Evolutionary conservation across 2,888 invertebrate genomes (phyloP), one percentile per base, ranked within the genome.

Genomic region (Tenthredo notha): DNA sequence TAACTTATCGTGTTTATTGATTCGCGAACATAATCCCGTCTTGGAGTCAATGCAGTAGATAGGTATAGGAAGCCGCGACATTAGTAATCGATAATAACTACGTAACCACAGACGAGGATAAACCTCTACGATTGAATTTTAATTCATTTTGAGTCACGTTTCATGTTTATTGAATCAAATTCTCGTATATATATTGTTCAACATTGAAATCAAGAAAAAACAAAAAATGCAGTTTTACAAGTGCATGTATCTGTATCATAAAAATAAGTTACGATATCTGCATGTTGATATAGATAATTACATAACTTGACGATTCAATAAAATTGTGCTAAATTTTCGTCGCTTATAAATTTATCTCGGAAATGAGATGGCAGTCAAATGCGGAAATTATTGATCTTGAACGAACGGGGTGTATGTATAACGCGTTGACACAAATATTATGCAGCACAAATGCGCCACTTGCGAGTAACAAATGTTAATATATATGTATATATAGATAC

Each of bases 1-100:
- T 70, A 70, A 70, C 33, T 37, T 37, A 37, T 70, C 70, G n/a
- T 70, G 70, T 37, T 70, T 70, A 70, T 70, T 37, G 70, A 70
- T 70, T 70, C 37, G 67, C 33, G 21, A 37, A 70, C 37, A 70
- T n/a, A 70, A 70, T 70, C 70, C 29, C 18, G 21, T 15, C 61
- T 61, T 25, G 61, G 25, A 61, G 25, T 25, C 21, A 0, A 61
- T 61, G 4, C n/a, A 50, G 5, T 50, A 50, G 0, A 6, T 50
- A 61, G 25, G 9, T 25, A 25, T 61, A 61, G 18, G n/a, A 54
- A 61, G 12, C 25, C 61, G 12, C 25, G 61, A 29, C 61, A 61
- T 61, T 29, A 25, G 61, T 29, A 25, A 61, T 10, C 61, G 12
- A 61, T 61, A 61, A 61, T 29, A 61, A 61, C 25, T 61, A 61